Conservation (phyloP, 2,888 invertebrate genomes). For the Flabesymbios commensalis region DNA sequence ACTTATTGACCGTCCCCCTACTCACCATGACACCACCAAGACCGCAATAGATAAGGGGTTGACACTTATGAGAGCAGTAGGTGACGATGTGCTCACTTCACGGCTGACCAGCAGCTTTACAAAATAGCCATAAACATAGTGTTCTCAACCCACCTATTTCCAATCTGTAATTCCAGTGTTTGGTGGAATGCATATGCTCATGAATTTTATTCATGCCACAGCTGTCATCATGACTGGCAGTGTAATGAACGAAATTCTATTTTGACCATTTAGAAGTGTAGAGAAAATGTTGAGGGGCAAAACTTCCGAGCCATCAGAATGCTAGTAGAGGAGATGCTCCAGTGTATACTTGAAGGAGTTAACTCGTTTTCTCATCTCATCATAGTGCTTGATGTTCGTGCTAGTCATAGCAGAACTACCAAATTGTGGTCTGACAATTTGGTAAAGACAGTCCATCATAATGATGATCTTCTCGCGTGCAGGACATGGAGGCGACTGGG, state of each 20-base stretch:
- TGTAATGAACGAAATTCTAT: neutral
- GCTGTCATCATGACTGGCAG: constrained; percentile 6
- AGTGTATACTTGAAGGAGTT: too few species aligned
- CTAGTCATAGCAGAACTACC: constrained; percentile 1
- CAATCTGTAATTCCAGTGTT: constrained; percentile 5
- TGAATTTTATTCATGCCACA: neutral
- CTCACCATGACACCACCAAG: too few species aligned
- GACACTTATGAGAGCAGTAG: too few species aligned
- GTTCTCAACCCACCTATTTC: neutral
- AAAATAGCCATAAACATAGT: too few species aligned
- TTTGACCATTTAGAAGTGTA: neutral
- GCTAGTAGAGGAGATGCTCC: too few species aligned
- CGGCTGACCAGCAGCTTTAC: too few species aligned
- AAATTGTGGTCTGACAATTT: constrained; percentile 1
- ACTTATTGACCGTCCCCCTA: too few species aligned
- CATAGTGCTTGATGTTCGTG: neutral
- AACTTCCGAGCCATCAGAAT: neutral
- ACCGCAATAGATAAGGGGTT: too few species aligned
- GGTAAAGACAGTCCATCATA: too few species aligned
- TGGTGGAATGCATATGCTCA: constrained; percentile 1
- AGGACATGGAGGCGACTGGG: constrained; percentile 7
- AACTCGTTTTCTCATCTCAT: constrained; percentile 8
- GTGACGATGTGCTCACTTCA: too few species aligned
- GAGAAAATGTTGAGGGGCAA: constrained; percentile 1
- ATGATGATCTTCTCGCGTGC: constrained; percentile 5